Base-by-base conservation (phyloP, 2,888 invertebrate species). In the Arrhopalites spinosus region DNA sequence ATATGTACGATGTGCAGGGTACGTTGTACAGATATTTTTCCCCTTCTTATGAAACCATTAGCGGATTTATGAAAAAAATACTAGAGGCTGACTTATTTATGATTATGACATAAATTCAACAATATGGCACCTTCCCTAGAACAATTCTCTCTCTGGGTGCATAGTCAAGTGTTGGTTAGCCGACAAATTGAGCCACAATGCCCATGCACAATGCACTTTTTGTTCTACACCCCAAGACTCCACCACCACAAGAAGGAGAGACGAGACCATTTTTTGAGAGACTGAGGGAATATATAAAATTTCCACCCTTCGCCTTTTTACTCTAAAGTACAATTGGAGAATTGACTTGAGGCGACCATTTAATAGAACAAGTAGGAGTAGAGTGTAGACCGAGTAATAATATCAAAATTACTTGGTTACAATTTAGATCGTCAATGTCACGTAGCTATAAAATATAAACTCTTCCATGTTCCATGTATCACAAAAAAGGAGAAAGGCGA, bases 61-160 rank as follows among this genome's bases (percentile, higher is more conserved):
- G 66, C 30, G 30, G 43, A 66, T 66, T 66, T 66, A 66, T 66
- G 66, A 66, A 66, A 66, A 36, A 66, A 66, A 66, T 36, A 43
- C 11, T 43, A 36, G 30, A 66, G 66, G n/a, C 20, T 66, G 63
- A 63, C 66, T 66, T 66, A 66, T 66, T 66, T 66, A 66, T 20
- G 66, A 66, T 66, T 66, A 66, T 66, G 36, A 66, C 23, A 66
- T 23, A 66, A 66, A 66, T 43, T 36, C 43, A 29, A 23, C 66
- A 66, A 66, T 66, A 66, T 66, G 66, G 36, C 30, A 66, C 66
- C 66, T 59, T 50, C 50, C 50, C 15, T 11, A 15, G 2, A 29
- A 63, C 63, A 13, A 8, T 30, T n/a, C 15, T 15, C 15, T 53
- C 17, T 23, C 23, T 59, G 59, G 59, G 59, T 59, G 59, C 59